Base-by-base conservation (phyloP, 2,797 vertebrate species). In the Sebastes steindachneri region DNA sequence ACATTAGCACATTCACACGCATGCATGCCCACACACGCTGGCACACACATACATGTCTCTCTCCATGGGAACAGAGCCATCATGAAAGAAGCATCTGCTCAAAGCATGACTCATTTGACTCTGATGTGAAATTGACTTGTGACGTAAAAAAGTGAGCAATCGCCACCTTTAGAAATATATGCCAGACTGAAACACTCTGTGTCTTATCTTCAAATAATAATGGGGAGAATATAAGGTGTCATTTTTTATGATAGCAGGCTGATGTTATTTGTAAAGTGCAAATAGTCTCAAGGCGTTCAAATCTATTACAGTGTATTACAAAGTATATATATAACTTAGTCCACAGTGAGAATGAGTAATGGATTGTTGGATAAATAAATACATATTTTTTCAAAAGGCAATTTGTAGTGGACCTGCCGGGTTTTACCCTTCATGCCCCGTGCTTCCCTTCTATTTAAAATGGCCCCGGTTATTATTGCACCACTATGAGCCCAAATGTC, bases 361-460 rank as follows among this genome's bases (percentile, higher is more conserved):
- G 9, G 35, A 63, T 54, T 31, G 29, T 35, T 66, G 29, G 58
- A 54, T 59, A 65, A 79, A 57, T 64, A 25, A 71, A 71, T 45
- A 23, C 23, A 58, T 35, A 37, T 31, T 17, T n/a, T 23, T 19
- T 51, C 48, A 59, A 73, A 73, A 55, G 66, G 7, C 19, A 10
- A 68, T 87, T 75, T 68, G 53, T 4, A 10, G 28, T 60, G 71
- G 53, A 64, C 29, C 31, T 68, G n/a, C 65, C 41, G 58, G 54
- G 66, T 73, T 86, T 73, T 82, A 77, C 70, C 82, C 91, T 80
- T 89, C 87, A 89, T 77, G 85, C 73, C n/a, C 65, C 2, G 3
- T 53, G 85, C 72, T 68, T 85, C 72, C 60, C 21, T 71, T 78
- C 45, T 75, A 68, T 82, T 79, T 77, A 68, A 88, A 92, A 93